Evolutionary conservation across 2,113 vertebrate species (phyloP), one percentile per base, ranked within the genome.

Genomic region (Hippopotamus amphibius): DNA sequence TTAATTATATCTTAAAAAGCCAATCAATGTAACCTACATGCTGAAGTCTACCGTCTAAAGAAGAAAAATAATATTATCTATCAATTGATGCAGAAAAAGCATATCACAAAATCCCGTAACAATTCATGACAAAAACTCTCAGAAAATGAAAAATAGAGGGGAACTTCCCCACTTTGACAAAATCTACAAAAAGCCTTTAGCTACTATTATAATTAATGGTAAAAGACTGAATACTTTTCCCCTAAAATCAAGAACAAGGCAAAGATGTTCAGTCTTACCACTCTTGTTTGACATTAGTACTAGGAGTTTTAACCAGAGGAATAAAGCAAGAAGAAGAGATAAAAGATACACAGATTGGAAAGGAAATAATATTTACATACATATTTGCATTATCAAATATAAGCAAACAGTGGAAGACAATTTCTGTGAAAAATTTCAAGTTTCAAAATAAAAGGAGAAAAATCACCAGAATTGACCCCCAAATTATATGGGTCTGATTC

Each of bases 401-500:
- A 83, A 86, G 24, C 16, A 65, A 46, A 81, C 90, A 88, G 41
- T 24, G 9, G 50, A 88, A 61, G 63, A 26, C 33, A 61, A 76
- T 72, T 5, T 93, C 3, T 43, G 68, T 82, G 50, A 81, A 76
- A 72, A 93, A 68, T 41, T 80, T 93, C 16, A 77, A 3, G 2
- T 77, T 96, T 97, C 71, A 37, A 94, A 74, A n/a, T 77, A 82
- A 87, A 93, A 93, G 26, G 13, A 61, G 22, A 57, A 84, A 82
- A 71, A 66, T 65, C 30, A 86, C 26, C 41, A 82, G 26, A 86
- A 65, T 3, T 89, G 55, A 41, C 48, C 17, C 22, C 11, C 2
- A 59, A 77, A 77, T 77, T 82, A n/a, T 46, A 90, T 71, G 22
- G 28, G 95, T 79, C 6, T 46, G 22, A 46, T 48, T 65, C 77